Percentiles rank a stretch among this genome's conserved stretches.
Conservation (phyloP, 2,113 vertebrate genomes). For the Ia io region DNA sequence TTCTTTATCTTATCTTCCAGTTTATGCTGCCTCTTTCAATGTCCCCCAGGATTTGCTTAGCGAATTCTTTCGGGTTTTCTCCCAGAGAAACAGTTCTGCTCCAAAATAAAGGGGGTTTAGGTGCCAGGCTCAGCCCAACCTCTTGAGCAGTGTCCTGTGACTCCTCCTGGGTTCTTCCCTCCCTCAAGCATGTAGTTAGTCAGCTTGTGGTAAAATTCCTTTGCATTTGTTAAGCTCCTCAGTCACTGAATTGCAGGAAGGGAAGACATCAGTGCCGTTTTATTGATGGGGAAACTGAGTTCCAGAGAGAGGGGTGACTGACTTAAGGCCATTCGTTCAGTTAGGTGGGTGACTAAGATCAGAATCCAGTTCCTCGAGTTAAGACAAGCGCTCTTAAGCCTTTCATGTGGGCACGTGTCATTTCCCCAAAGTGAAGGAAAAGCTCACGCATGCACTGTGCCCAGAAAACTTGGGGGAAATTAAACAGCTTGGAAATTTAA, state of each 20-base stretch:
- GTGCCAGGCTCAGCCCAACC: not conserved
- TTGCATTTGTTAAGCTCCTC: not conserved
- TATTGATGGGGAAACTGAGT: slow-evolving; percentile 3
- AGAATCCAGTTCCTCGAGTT: not conserved
- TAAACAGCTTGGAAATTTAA: not conserved
- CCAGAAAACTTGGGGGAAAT: not conserved
- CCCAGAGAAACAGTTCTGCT: not conserved
- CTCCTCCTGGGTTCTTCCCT: not conserved
- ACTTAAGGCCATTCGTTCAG: not conserved
- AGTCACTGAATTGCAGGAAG: not conserved
- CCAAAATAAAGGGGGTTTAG: not conserved
- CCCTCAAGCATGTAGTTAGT: not conserved
- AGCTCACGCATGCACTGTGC: rapidly evolving
- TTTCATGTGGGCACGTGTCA: not conserved
- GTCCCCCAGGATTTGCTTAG: not conserved
- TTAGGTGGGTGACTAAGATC: not conserved
- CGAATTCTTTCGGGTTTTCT: slow-evolving; percentile 48
- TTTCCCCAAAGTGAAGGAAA: not conserved
- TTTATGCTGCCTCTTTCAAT: not conserved
- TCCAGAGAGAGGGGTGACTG: not conserved
- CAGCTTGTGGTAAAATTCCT: not conserved
- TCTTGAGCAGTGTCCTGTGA: not conserved
- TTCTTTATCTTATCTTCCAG: slow-evolving; percentile 47
- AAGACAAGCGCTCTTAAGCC: not conserved
- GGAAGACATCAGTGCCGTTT: not conserved